Evolutionary conservation across 1,140 invertebrate species (phyloP).

Genomic region (Drosophila pectinifera): DNA sequence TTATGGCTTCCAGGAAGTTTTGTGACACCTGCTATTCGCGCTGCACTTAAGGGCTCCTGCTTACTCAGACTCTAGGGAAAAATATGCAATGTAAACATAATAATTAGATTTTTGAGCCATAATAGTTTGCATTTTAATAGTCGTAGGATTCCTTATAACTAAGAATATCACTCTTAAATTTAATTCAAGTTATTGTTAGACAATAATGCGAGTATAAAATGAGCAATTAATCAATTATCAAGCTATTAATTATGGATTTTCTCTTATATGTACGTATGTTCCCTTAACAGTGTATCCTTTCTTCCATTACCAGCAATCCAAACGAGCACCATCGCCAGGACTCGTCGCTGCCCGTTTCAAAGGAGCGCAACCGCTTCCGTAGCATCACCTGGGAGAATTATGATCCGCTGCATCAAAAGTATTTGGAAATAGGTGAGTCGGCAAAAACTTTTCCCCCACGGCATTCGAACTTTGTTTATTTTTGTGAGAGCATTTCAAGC

Average conservation of each 20-base stretch:
- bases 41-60: background rate
- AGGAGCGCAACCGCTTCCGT: conserved; percentile 93
- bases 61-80: too few relatives aligned
- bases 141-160: too few relatives aligned
- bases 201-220: too few relatives aligned
- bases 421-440: conserved; percentile 95
- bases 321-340: conserved; percentile 93
- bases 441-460: conserved; percentile 10
- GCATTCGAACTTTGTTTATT: conserved; percentile 2
- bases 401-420: conserved; percentile 95
- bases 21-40: background rate
- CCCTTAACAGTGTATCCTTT: background rate
- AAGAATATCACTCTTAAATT: too few relatives aligned
- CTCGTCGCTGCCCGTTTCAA: conserved; percentile 90
- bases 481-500: conserved; percentile 10
- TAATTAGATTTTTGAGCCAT: too few relatives aligned
- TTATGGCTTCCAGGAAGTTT: background rate
- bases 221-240: too few relatives aligned
- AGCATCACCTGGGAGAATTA: conserved; percentile 95
- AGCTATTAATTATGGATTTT: background rate
- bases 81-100: too few relatives aligned
- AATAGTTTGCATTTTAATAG: too few relatives aligned
- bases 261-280: too few relatives aligned
- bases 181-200: too few relatives aligned
- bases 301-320: conserved; percentile 89